Evolutionary conservation across 2,888 invertebrate species (phyloP).

Genomic region (Alcis repandata): DNA sequence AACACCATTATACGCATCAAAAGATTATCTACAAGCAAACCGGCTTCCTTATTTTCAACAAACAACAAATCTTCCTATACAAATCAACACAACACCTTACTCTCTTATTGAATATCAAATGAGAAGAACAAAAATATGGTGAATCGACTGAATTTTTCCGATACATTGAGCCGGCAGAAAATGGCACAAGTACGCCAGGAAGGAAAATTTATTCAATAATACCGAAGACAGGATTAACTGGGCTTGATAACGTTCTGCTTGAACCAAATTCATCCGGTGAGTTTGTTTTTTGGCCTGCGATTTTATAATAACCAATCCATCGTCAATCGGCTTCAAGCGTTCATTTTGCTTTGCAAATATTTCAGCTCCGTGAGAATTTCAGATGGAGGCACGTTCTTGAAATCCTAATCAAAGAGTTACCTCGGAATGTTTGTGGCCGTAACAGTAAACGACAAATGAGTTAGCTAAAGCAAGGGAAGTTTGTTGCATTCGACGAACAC

Average conservation of each 20-base stretch:
- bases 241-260: constrained; percentile 76
- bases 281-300: constrained; percentile 65
- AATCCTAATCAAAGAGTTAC: constrained; percentile 43
- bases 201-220: constrained; percentile 80
- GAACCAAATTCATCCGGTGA: constrained; percentile 71
- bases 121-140: constrained; percentile 49
- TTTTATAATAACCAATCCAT: constrained; percentile 60
- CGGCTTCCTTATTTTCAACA: constrained; percentile 47
- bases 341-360: constrained; percentile 10
- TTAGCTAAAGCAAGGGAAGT: constrained; percentile 65
- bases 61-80: constrained; percentile 51
- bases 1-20: constrained; percentile 53
- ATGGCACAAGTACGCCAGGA: constrained; percentile 66
- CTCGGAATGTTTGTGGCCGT: constrained; percentile 33
- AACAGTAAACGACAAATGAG: constrained; percentile 63
- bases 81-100: constrained; percentile 42
- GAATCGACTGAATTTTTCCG: constrained; percentile 65
- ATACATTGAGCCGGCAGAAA: constrained; percentile 62
- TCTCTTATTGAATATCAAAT: constrained; percentile 51
- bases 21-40: constrained; percentile 42
- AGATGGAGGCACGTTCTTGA: constrained; percentile 44
- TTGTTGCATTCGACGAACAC: constrained; percentile 68
- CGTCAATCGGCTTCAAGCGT: constrained; percentile 15
- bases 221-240: constrained; percentile 79
- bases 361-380: constrained; percentile 51